phyloP scores from a whole-genome alignment of 2,113 vertebrate genomes.

The Orthonyx spaldingii region DNA sequence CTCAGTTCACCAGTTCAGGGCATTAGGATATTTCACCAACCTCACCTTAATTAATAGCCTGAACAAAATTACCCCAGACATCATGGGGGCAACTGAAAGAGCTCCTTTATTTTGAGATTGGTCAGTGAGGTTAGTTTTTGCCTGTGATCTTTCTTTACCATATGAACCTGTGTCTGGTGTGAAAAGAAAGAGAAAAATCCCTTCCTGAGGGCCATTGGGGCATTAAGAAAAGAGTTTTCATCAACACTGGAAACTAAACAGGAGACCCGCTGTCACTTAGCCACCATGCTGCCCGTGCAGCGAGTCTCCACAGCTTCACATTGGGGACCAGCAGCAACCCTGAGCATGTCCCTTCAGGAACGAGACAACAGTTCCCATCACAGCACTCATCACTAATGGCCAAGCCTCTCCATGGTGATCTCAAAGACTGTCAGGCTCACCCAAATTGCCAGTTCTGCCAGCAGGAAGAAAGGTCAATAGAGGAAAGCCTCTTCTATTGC shows the following conservation, averaged over 20 bases:
- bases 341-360: background rate
- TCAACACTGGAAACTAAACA: background rate
- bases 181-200: background rate
- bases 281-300: background rate
- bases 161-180: background rate
- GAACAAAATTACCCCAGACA: background rate
- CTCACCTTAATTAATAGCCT: background rate
- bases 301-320: accelerated
- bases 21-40: background rate
- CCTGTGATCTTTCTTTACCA: background rate
- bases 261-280: background rate
- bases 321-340: background rate
- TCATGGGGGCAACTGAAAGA: background rate
- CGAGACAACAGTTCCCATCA: background rate
- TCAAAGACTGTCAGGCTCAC: background rate
- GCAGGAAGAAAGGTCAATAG: background rate
- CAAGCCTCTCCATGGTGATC: background rate
- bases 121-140: background rate
- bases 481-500: background rate
- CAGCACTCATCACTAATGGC: background rate
- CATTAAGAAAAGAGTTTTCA: background rate
- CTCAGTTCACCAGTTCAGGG: background rate
- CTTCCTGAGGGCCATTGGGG: background rate
- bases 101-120: background rate
- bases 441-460: background rate